Percentiles rank a stretch among this genome's conserved stretches.
phyloP scores from a whole-genome alignment of 1,140 invertebrate species.

The Polypedilum vanderplanki region DNA sequence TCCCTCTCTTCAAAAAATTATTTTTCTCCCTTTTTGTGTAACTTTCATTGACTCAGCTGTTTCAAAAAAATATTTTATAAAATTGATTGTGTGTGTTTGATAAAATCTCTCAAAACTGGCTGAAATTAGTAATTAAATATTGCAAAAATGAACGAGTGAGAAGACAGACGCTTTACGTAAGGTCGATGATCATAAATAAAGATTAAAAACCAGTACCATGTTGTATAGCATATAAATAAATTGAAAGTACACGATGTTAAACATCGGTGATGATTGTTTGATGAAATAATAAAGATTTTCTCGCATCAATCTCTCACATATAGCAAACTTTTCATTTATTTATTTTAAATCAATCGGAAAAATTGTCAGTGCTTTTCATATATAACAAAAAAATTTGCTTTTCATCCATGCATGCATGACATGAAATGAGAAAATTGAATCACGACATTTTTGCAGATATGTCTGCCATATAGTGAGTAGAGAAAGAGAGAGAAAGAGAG shows the following conservation, averaged over 20 bases:
- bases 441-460: constrained; percentile 21
- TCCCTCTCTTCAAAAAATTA: too few species aligned
- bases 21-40: too few species aligned
- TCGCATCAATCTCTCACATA: background rate
- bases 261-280: constrained; percentile 4
- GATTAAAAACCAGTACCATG: background rate
- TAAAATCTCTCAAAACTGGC: background rate
- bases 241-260: background rate
- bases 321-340: background rate
- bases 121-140: constrained; percentile 15
- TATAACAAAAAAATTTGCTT: too few species aligned
- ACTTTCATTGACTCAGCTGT: too few species aligned
- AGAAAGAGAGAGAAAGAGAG: too few species aligned
- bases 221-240: background rate
- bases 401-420: too few species aligned
- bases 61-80: too few species aligned
- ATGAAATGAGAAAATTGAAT: constrained; percentile 7
- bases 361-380: too few species aligned
- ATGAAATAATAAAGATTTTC: background rate
- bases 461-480: constrained; percentile 2
- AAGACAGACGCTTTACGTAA: constrained; percentile 11
- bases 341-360: background rate
- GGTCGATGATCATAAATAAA: constrained; percentile 15
- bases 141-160: background rate
- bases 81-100: background rate